Evolutionary conservation across 2,113 vertebrate species (phyloP).

Genomic region (Plecturocebus donacophilus): DNA sequence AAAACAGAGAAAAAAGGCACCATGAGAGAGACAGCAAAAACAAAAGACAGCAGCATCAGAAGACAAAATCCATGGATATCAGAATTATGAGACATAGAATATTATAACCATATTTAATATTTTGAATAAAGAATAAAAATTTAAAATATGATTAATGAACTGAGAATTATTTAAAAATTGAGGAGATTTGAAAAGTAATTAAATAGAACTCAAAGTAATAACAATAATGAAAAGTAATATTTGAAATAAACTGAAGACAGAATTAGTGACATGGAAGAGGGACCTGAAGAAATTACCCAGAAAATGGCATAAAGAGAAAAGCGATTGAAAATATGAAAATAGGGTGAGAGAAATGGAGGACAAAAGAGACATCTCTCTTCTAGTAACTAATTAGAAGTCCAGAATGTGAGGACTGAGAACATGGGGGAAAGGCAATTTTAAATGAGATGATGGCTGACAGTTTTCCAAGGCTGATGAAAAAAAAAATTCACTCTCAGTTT

Average conservation of each 20-base stretch:
- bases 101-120: neutral
- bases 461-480: neutral
- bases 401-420: neutral
- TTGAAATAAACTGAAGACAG: constrained; percentile 28
- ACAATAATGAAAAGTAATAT: neutral
- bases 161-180: neutral
- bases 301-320: neutral
- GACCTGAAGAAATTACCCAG: neutral
- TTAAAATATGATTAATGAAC: constrained; percentile 12
- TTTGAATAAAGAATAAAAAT: constrained; percentile 14
- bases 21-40: constrained; percentile 6
- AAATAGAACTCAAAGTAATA: neutral
- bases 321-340: neutral
- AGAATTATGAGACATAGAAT: neutral
- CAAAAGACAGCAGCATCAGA: constrained; percentile 9
- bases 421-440: neutral
- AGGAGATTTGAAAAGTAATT: neutral
- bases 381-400: neutral
- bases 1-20: neutral
- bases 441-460: neutral
- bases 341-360: neutral
- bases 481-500: neutral
- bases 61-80: neutral
- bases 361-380: neutral
- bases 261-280: neutral